phyloP scores from a whole-genome alignment of 1,140 invertebrate species.

The Himalopsyche phryganea region DNA sequence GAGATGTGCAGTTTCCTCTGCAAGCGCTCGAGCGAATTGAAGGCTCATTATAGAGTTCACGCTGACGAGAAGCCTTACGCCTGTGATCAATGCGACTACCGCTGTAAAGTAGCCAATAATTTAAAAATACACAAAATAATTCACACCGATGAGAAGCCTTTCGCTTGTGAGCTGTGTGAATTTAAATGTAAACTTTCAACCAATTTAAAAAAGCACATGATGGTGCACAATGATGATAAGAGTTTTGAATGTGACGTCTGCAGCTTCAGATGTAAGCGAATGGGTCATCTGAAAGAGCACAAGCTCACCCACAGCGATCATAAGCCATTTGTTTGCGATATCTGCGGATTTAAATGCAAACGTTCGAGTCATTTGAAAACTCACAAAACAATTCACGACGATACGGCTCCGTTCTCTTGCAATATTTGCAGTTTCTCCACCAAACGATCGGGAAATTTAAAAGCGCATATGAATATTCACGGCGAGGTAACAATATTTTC shows the following conservation, averaged over 20 bases:
- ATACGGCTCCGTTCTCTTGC: conserved; percentile 11
- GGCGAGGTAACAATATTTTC: conserved; percentile 4
- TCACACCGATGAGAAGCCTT: neutral
- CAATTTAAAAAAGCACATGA: conserved; percentile 8
- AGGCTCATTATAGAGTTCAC: neutral
- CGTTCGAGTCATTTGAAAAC: conserved; percentile 3
- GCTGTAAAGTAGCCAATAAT: neutral
- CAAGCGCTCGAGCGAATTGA: neutral
- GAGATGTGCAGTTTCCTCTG: neutral
- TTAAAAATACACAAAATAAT: neutral
- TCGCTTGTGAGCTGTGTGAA: neutral
- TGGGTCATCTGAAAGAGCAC: conserved; percentile 5
- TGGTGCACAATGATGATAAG: conserved; percentile 6
- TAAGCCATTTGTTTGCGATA: conserved; percentile 11
- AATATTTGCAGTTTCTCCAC: conserved; percentile 4
- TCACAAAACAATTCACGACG: conserved; percentile 15
- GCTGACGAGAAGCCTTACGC: neutral
- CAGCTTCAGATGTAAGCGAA: neutral
- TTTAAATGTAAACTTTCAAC: conserved; percentile 1
- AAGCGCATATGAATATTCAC: conserved; percentile 9
- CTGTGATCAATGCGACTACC: neutral
- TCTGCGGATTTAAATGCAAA: conserved; percentile 6
- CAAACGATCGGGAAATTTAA: conserved; percentile 1
- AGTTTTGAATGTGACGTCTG: conserved; percentile 1
- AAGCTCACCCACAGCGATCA: conserved; percentile 3